Percentiles rank a stretch among this genome's conserved stretches.
Conservation (phyloP, 37 sponge, comb jelly and placozoan species). For the Petrosia ficiformis region DNA sequence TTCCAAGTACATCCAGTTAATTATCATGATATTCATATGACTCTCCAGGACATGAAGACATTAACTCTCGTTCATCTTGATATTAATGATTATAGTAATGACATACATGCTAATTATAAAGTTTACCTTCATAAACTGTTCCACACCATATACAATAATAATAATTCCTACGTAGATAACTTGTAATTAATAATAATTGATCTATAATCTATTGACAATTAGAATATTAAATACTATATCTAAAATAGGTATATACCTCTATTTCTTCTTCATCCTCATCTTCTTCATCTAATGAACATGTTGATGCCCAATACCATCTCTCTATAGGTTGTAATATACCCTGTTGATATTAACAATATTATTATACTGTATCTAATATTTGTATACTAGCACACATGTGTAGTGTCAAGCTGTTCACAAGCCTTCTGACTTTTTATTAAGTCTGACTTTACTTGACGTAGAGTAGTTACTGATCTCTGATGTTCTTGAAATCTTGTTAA, state of each 20-base stretch:
- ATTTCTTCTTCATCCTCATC: conserved; percentile 32
- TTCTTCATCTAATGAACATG: conserved; percentile 6
- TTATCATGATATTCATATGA: too few relatives aligned
- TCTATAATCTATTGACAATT: conserved; percentile 21
- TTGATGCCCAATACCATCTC: conserved; percentile 46
- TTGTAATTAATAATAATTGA: conserved; percentile 28
- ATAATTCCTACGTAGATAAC: conserved; percentile 54
- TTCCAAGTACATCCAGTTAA: too few relatives aligned
- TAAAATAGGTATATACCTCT: too few relatives aligned
- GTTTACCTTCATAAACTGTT: conserved; percentile 52
- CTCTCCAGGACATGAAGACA: too few relatives aligned
- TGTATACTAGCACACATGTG: conserved; percentile 1
- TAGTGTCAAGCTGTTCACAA: conserved; percentile 60
- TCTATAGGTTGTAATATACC: conserved; percentile 17
- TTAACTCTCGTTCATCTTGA: too few relatives aligned
- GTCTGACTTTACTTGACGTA: conserved; percentile 16
- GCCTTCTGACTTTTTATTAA: conserved; percentile 46
- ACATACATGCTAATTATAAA: too few relatives aligned
- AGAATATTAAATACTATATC: too few relatives aligned
- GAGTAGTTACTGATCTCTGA: neutral
- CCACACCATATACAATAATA: conserved; percentile 87
- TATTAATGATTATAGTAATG: too few relatives aligned
- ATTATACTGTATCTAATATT: neutral
- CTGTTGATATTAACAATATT: conserved; percentile 3
- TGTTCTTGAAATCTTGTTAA: conserved; percentile 34